A percentile compares a stretch with the other conserved stretches of the same genome.
phyloP scores from a whole-genome alignment of 92 coral and sea anemone genomes.

The Siderastrea siderea region DNA sequence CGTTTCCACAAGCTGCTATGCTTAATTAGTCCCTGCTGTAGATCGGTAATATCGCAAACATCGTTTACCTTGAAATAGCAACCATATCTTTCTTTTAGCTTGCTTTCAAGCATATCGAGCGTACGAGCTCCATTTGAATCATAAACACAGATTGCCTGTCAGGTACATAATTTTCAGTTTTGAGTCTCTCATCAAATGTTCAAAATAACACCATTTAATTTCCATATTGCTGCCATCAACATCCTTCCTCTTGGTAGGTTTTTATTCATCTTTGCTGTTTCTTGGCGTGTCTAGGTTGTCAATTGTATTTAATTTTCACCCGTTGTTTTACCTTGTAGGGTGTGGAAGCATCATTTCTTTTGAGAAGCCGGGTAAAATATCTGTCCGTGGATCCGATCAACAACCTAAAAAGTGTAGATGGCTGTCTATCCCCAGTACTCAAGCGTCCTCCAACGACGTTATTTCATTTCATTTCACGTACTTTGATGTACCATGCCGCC shows the following conservation, averaged over 20 bases:
- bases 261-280: not conserved
- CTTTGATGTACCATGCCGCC: conserved; percentile 81
- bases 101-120: no score
- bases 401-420: conserved; percentile 66
- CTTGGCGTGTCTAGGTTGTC: not conserved
- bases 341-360: conserved; percentile 75
- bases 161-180: no score
- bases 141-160: no score
- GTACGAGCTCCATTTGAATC: no score
- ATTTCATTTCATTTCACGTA: conserved; percentile 72
- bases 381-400: conserved; percentile 58
- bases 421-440: conserved; percentile 76
- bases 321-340: conserved; percentile 26
- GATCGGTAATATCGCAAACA: no score
- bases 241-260: not conserved
- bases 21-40: no score
- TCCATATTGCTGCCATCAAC: no score
- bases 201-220: no score
- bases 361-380: conserved; percentile 59
- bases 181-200: no score
- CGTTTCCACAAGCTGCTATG: no score
- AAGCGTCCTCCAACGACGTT: conserved; percentile 50
- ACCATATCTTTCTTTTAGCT: no score
- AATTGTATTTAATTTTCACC: not conserved
- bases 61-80: no score